These are phyloP conservation scores for Odontothrips loti DNA, from an alignment of 2,888 invertebrate species.

Conservation along the genomic window DNA sequence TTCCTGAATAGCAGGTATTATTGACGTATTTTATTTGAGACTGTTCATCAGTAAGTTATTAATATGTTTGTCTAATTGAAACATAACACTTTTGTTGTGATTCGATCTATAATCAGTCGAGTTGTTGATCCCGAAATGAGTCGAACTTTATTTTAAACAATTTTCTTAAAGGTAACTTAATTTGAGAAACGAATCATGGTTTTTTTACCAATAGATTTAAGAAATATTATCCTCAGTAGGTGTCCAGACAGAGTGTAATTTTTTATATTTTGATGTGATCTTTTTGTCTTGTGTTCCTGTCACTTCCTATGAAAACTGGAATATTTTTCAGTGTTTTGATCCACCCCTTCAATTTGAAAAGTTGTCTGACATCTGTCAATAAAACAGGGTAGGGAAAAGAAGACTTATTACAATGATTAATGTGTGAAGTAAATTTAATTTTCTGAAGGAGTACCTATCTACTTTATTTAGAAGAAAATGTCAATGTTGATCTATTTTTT, in stretches of 20 bases:
- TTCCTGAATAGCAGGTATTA: not conserved
- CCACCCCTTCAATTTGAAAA: too few species aligned
- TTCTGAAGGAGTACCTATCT: not conserved
- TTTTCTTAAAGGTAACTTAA: too few species aligned
- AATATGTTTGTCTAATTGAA: too few species aligned
- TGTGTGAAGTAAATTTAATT: not conserved
- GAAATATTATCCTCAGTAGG: not conserved
- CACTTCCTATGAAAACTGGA: not conserved
- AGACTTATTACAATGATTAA: too few species aligned
- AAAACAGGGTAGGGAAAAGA: too few species aligned
- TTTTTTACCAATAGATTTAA: not conserved
- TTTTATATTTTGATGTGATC: not conserved
- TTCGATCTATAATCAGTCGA: too few species aligned
- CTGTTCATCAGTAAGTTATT: too few species aligned
- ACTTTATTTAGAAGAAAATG: not conserved
- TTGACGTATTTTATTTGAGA: too few species aligned
- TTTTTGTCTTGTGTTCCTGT: not conserved
- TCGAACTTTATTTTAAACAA: too few species aligned
- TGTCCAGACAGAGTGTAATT: not conserved
- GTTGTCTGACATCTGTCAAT: too few species aligned
- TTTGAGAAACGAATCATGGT: not conserved
- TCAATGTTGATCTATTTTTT: not conserved
- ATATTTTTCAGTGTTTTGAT: not conserved
- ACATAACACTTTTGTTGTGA: too few species aligned
- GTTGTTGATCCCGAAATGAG: too few species aligned